Evolutionary conservation across 1,140 invertebrate species (phyloP).

Genomic region (Rhopalosiphum maidis): DNA sequence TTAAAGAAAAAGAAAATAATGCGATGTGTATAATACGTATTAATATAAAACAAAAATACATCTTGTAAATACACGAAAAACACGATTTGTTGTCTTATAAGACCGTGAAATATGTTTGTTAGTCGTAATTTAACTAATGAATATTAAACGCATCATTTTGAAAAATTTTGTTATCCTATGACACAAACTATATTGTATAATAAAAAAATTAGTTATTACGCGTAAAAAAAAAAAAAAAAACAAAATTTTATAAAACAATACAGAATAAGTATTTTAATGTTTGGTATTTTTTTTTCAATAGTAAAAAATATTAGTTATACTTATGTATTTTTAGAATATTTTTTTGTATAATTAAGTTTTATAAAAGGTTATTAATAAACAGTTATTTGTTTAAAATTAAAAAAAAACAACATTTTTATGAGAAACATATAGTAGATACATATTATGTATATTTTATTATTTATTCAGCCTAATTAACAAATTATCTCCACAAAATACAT

Average conservation of each 20-base stretch:
- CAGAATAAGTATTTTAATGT: no score
- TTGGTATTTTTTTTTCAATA: no score
- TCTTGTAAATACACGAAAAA: not conserved
- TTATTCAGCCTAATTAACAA: no score
- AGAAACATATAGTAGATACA: no score
- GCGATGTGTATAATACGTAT: not conserved
- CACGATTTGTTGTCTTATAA: not conserved
- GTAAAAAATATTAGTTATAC: no score
- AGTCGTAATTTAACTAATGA: not conserved
- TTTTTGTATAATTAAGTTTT: no score
- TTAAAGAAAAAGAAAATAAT: not conserved
- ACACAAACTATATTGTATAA: not conserved
- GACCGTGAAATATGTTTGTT: not conserved
- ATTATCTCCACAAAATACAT: not conserved
- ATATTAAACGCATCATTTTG: not conserved
- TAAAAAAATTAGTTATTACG: not conserved
- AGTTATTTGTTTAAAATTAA: no score
- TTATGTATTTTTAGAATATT: no score
- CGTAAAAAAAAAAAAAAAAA: not conserved
- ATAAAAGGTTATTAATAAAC: no score
- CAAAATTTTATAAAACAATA: no score
- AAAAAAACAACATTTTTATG: no score
- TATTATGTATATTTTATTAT: no score
- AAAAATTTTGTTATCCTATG: not conserved
- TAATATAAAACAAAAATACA: not conserved